phyloP scores from a whole-genome alignment of 2,888 invertebrate genomes.

The Strigamia transsilvanica region DNA sequence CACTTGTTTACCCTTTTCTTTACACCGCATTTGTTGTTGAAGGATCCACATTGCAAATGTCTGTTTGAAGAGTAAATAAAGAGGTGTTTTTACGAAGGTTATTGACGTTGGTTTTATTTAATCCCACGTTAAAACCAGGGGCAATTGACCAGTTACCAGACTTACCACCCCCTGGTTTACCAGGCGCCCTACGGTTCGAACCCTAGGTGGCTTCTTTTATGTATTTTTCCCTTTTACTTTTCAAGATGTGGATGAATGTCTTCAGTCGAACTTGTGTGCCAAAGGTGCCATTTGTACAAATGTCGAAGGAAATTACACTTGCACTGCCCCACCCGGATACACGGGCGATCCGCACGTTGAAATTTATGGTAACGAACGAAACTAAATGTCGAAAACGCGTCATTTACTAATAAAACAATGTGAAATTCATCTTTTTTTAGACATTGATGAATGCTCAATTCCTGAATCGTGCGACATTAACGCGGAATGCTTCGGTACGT shows the following conservation, averaged over 20 bases:
- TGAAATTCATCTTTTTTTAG: slow-evolving; percentile 46
- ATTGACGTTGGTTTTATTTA: too few species aligned
- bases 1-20: too few species aligned
- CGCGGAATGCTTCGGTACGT: slow-evolving; percentile 80
- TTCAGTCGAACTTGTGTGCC: slow-evolving; percentile 81
- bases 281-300: slow-evolving; percentile 81
- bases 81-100: too few species aligned
- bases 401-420: neutral
- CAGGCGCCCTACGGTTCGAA: too few species aligned
- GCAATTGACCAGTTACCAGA: too few species aligned
- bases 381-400: neutral
- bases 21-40: too few species aligned
- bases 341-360: slow-evolving; percentile 74
- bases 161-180: too few species aligned
- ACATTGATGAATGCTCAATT: slow-evolving; percentile 59
- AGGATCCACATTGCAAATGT: too few species aligned
- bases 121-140: too few species aligned
- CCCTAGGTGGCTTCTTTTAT: too few species aligned
- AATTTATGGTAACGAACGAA: slow-evolving; percentile 48
- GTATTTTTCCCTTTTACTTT: slow-evolving; percentile 53
- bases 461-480: slow-evolving; percentile 79
- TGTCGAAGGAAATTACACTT: slow-evolving; percentile 80
- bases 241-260: slow-evolving; percentile 88
- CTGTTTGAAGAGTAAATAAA: too few species aligned
- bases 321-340: slow-evolving; percentile 83